These are phyloP conservation scores for Fulica atra DNA, from an alignment of 2,113 vertebrate species.

Conservation along the genomic window DNA sequence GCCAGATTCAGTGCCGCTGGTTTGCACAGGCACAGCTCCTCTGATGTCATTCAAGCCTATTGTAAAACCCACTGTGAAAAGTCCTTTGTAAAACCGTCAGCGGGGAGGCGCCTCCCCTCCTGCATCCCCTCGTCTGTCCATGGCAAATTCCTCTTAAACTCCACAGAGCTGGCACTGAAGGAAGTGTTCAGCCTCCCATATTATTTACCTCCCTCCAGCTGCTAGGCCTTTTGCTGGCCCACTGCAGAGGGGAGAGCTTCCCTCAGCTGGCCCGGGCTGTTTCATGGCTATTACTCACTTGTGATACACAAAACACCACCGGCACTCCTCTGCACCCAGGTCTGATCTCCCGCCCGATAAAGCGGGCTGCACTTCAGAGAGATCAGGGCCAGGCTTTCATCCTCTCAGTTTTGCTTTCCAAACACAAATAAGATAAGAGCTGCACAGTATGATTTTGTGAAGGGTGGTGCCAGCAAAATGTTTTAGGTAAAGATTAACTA, in stretches of 20 bases:
- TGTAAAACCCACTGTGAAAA: constrained; percentile 41
- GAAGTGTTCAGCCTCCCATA: background rate
- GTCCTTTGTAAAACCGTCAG: background rate
- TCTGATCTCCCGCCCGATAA: constrained; percentile 15
- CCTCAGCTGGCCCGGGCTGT: background rate
- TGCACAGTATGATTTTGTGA: background rate
- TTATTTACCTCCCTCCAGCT: background rate
- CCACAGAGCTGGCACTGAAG: background rate
- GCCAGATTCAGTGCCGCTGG: background rate
- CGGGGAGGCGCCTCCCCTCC: background rate
- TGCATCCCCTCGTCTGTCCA: background rate
- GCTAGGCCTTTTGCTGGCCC: background rate
- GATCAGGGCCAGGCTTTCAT: constrained; percentile 35
- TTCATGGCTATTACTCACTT: background rate
- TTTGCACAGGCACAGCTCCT: background rate
- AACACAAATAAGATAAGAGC: constrained; percentile 42
- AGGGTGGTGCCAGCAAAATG: constrained; percentile 28
- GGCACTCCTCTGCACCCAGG: background rate
- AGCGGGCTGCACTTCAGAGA: constrained; percentile 31
- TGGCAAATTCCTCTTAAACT: background rate
- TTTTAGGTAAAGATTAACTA: constrained; percentile 22
- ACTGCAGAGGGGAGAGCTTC: background rate
- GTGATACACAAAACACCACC: background rate
- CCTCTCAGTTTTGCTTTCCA: background rate
- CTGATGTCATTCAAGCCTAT: constrained; percentile 1